Base-by-base conservation (phyloP, 2,113 vertebrate species). In the Rhinichthys klamathensis region DNA sequence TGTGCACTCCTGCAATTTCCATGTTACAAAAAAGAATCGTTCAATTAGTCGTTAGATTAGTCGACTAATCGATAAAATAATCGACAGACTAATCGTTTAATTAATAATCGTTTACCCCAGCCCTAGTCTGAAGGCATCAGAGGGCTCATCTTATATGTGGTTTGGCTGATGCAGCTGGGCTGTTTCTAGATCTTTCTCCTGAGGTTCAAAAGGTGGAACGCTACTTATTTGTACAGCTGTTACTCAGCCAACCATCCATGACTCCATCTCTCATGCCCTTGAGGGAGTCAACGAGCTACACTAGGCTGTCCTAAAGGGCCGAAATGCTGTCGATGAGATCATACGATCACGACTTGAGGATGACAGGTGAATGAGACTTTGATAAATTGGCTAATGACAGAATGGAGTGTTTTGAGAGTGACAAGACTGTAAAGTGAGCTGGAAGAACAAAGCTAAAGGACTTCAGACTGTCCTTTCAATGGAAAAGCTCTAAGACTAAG, bases 401-500 rank as follows among this genome's bases (percentile, higher is more conserved):
- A 65, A 80, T 65, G 38, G 41, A 27, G 12, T 27, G 58, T 61
- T 41, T 23, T 79, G 56, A 79, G 8, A 44, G 23, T 2, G 38
- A 38, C n/a, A 65, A 63, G 38, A 44, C 13, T 44, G 3, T 80
- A 61, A 44, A 46, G n/a, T 63, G 35, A 80, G 35, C n/a, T 46
- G 35, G 7, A 46, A 27, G 38, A 25, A 80, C 77, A 63, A 63
- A 80, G 77, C 38, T 46, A 46, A 46, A 61, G 38, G 58, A 75
- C 30, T 75, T 75, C 23, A 7, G 44, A 35, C 16, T 49, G 32
- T 72, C 44, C 38, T 76, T 41, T 69, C 49, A 67, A 83, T 72
- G 16, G 65, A 79, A 73, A 61, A 76, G 70, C 85, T 63, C 67
- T 82, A 23, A n/a, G n/a, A n/a, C n/a, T n/a, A n/a, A n/a, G n/a